A percentile compares a stretch with the other conserved stretches of the same genome.
Evolutionary conservation across 1,140 invertebrate species (phyloP).

Genomic region (Antheraea pernyi): DNA sequence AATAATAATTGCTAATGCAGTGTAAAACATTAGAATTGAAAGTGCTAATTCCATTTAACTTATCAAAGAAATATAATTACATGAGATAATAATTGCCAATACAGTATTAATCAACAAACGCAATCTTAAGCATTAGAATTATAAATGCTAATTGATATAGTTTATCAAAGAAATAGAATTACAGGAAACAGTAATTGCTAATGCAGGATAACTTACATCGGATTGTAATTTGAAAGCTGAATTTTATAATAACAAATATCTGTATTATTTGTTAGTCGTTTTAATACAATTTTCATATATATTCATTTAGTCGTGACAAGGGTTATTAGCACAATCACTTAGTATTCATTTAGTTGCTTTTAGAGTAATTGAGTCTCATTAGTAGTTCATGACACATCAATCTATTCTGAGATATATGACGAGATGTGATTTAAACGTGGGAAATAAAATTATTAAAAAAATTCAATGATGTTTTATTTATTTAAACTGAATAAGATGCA

Average conservation of each 20-base stretch:
- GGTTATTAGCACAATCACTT: neutral
- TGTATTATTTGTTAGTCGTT: neutral
- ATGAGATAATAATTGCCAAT: neutral
- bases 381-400: constrained; percentile 13
- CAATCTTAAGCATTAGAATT: too few relatives aligned
- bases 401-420: constrained; percentile 18
- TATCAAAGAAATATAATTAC: neutral
- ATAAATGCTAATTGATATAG: too few relatives aligned
- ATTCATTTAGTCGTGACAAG: neutral
- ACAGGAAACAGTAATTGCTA: too few relatives aligned
- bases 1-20: neutral
- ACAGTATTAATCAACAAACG: too few relatives aligned
- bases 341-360: neutral
- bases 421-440: constrained; percentile 9
- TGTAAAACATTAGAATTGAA: too few relatives aligned
- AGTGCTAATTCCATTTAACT: too few relatives aligned
- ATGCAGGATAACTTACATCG: too few relatives aligned
- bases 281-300: neutral
- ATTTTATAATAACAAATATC: too few relatives aligned
- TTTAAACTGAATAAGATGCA: neutral
- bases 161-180: too few relatives aligned
- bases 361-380: neutral
- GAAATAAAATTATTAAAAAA: neutral
- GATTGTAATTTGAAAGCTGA: too few relatives aligned
- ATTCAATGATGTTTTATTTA: neutral